phyloP scores from a whole-genome alignment of 1,140 invertebrate genomes.

The Tetramorium simillimum region DNA sequence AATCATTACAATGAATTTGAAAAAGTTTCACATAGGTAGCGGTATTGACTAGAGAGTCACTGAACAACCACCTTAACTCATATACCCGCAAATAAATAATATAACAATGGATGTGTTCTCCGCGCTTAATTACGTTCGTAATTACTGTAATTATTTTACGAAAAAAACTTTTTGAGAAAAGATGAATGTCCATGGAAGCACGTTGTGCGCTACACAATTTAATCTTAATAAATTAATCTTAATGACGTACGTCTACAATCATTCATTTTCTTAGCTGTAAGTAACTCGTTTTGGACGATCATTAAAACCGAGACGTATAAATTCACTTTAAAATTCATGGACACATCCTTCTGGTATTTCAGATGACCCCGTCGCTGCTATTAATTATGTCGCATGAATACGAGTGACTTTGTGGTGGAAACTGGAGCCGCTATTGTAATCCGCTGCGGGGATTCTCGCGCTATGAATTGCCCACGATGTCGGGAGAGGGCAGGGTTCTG shows the following conservation, averaged over 20 bases:
- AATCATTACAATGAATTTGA: no score
- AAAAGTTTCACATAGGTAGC: no score
- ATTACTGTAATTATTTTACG: not conserved
- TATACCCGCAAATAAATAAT: not conserved
- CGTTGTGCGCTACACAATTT: not conserved
- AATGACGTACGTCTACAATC: not conserved
- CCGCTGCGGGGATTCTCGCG: slow-evolving; percentile 40
- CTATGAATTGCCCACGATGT: slow-evolving; percentile 41
- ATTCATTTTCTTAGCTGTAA: not conserved
- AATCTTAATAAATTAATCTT: not conserved
- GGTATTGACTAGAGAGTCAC: no score
- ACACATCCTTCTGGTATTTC: slow-evolving; percentile 19
- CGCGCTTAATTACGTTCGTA: not conserved
- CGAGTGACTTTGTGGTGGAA: slow-evolving; percentile 37
- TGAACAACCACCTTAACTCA: no score
- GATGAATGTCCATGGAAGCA: not conserved
- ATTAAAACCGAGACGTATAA: slow-evolving; percentile 9
- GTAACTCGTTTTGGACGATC: not conserved
- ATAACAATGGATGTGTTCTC: not conserved
- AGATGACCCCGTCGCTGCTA: slow-evolving; percentile 16
- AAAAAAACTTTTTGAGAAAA: not conserved
- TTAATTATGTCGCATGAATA: slow-evolving; percentile 38
- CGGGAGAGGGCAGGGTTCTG: not conserved
- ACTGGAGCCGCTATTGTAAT: slow-evolving; percentile 57
- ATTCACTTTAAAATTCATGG: not conserved